Evolutionary conservation across 2,113 vertebrate species (phyloP), one percentile per base, ranked within the genome.

Genomic region (Sander vitreus): DNA sequence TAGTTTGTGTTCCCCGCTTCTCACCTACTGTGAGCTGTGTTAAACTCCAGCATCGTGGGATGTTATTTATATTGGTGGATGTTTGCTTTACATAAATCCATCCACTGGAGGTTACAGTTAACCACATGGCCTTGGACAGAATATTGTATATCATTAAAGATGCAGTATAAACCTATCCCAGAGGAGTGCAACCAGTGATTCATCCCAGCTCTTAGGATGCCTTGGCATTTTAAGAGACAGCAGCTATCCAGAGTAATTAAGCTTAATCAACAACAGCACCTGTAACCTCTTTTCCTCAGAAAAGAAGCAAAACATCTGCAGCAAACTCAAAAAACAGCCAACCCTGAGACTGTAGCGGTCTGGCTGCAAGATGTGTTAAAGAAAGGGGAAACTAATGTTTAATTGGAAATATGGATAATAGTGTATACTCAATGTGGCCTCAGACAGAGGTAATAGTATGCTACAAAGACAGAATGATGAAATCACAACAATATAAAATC

Each of bases 251-350:
- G 47, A 13, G 60, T 90, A 89, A 86, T 85, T 82, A 84, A 69
- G 66, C 78, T 66, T 63, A 48, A 68, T 43, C 33, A 84, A 89
- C 75, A 87, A 70, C 84, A 76, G 59, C 78, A 91, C 85, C 89
- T 84, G 84, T 78, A 79, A 84, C 67, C 73, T 80, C 16, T 79
- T 85, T 74, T 78, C 48, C 58, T 43, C 65, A 14, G 59, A 69
- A 71, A 85, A 65, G 71, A 76, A 81, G 36, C 54, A 78, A 39
- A 89, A 83, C 78, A 85, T 88, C 86, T 86, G 84, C 60, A 65
- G 33, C 16, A 80, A 76, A 74, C 15, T 13, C 69, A 74, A 16
- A 48, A 80, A 60, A 5, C 70, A 73, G 71, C 64, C 33, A 60
- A 82, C 73, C 60, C 57, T 0, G 25, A 76, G 71, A 76, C 60